Evolutionary conservation across 2,797 vertebrate species (phyloP).

Genomic region (Eleutherodactylus coqui): DNA sequence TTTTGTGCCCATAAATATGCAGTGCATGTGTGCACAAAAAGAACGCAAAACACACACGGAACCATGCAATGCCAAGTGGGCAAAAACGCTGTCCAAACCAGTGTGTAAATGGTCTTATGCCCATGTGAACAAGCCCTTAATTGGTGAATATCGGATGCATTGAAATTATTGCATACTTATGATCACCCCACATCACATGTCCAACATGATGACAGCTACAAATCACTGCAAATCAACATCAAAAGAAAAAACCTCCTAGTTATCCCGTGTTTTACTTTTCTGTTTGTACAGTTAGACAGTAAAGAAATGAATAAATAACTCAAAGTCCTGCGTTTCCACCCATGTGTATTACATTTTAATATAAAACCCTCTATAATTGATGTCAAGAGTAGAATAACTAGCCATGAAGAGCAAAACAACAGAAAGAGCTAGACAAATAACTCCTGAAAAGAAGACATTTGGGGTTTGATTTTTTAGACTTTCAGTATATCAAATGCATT

Average conservation of each 20-base stretch:
- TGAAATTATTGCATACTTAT: no score
- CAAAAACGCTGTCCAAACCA: no score
- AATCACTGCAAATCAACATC: not conserved
- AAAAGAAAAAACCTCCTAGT: not conserved
- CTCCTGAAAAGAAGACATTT: constrained; percentile 16
- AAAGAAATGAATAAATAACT: not conserved
- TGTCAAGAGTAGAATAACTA: constrained; percentile 36
- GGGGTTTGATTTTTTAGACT: not conserved
- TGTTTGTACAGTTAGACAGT: not conserved
- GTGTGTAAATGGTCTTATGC: no score
- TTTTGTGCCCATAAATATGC: no score
- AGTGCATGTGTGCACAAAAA: no score
- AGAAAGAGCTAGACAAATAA: constrained; percentile 8
- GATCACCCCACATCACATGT: no score
- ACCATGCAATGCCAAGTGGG: no score
- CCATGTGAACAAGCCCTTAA: no score
- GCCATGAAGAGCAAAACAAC: constrained; percentile 31
- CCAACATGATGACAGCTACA: not conserved
- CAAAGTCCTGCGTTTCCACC: not conserved
- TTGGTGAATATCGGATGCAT: no score
- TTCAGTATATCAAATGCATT: constrained; percentile 24
- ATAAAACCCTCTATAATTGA: constrained; percentile 16
- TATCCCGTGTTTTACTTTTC: not conserved
- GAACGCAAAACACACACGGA: no score
- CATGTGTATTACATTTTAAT: not conserved